Conservation (phyloP, 2,888 invertebrate genomes). For the Nemapogon koenigi region DNA sequence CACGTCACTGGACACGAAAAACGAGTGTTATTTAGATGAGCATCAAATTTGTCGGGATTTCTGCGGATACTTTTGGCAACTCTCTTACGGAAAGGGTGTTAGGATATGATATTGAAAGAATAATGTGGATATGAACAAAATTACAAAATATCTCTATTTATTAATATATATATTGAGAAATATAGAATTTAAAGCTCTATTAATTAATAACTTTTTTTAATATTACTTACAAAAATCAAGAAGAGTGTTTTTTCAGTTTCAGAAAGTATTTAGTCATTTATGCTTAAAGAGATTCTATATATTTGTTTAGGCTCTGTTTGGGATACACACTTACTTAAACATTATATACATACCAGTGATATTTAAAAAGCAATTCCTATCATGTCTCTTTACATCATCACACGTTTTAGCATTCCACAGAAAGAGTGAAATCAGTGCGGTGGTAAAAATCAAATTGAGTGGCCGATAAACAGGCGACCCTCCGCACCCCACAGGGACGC, state of each 20-base stretch:
- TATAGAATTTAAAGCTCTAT: too few relatives aligned
- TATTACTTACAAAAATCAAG: too few relatives aligned
- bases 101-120: conserved; percentile 4
- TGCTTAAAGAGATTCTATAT: too few relatives aligned
- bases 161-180: too few relatives aligned
- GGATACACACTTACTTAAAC: too few relatives aligned
- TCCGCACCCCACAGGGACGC: conserved; percentile 23
- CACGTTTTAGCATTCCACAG: conserved; percentile 34
- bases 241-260: too few relatives aligned
- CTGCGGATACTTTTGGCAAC: conserved; percentile 19
- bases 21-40: conserved; percentile 36
- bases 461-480: conserved; percentile 50
- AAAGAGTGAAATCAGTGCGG: conserved; percentile 47
- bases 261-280: too few relatives aligned
- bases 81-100: conserved; percentile 9
- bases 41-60: conserved; percentile 37
- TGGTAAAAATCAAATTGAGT: conserved; percentile 62
- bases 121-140: conserved; percentile 8
- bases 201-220: too few relatives aligned
- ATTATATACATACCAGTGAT: too few relatives aligned
- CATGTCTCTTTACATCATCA: conserved; percentile 33
- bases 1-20: conserved; percentile 34
- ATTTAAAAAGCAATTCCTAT: too few relatives aligned
- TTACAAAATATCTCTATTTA: too few relatives aligned
- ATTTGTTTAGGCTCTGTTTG: too few relatives aligned